Percentiles rank a stretch among this genome's conserved stretches.
phyloP scores from a whole-genome alignment of 2,888 invertebrate species.

The Drosophila nr. perissopoda region DNA sequence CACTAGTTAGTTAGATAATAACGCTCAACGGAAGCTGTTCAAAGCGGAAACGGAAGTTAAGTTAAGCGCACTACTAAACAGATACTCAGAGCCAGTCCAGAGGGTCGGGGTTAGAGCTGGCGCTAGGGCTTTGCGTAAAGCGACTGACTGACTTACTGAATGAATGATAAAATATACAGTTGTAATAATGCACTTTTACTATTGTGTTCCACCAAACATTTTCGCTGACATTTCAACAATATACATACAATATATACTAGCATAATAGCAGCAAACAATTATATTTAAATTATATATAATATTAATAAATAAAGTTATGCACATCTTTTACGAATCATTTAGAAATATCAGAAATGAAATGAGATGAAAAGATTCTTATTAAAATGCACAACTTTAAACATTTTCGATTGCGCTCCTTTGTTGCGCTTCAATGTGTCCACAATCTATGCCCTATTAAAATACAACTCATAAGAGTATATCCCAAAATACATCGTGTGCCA shows the following conservation, averaged over 20 bases:
- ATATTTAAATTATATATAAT: neutral
- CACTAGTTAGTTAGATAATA: constrained; percentile 81
- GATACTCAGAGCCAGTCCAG: constrained; percentile 59
- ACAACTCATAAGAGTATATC: neutral
- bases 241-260: too few relatives aligned
- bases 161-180: constrained; percentile 24
- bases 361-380: neutral
- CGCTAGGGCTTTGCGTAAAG: neutral
- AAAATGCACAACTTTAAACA: neutral
- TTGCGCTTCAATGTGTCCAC: neutral
- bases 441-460: neutral
- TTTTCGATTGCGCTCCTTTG: neutral
- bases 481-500: neutral
- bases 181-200: neutral
- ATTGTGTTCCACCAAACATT: constrained; percentile 1
- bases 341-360: neutral
- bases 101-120: neutral
- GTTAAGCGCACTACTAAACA: constrained; percentile 80
- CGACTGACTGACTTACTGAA: constrained; percentile 41
- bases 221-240: neutral
- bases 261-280: too few relatives aligned
- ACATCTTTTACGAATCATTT: neutral
- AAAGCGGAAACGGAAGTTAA: constrained; percentile 80
- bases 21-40: constrained; percentile 77
- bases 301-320: too few relatives aligned